Evolutionary conservation across 2,113 vertebrate genomes (phyloP).

Genomic region (Cacatua alba): DNA sequence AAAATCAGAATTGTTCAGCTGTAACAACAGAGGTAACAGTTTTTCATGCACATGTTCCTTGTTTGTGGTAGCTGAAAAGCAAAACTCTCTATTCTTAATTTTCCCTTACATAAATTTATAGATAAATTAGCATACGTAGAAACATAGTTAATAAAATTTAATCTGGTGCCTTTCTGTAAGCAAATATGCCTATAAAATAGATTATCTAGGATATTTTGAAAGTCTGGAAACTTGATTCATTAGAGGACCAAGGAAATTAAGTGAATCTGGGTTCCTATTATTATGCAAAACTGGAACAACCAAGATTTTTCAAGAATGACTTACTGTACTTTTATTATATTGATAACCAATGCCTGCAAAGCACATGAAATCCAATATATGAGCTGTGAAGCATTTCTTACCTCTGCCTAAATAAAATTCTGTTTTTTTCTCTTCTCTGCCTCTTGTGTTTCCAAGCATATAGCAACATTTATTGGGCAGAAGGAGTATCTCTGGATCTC

Average conservation of each 20-base stretch:
- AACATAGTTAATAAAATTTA: background rate
- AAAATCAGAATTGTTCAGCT: background rate
- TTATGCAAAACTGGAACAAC: background rate
- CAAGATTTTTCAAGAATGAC: background rate
- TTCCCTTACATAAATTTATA: background rate
- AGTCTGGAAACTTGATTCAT: background rate
- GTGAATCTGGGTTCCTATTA: background rate
- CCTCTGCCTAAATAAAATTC: background rate
- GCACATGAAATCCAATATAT: background rate
- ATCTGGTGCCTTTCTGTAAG: background rate
- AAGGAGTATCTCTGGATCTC: background rate
- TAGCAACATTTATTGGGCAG: background rate
- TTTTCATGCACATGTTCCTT: fast-evolving
- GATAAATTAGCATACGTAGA: background rate
- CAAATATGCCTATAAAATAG: background rate
- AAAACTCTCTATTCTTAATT: background rate
- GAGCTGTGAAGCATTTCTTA: background rate
- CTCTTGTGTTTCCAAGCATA: background rate
- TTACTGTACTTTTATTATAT: background rate
- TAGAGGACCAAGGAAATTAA: background rate
- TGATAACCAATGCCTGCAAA: background rate
- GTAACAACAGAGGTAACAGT: background rate
- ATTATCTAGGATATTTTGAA: background rate
- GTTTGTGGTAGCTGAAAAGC: background rate
- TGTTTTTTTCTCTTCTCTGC: background rate